Evolutionary conservation across 2,888 invertebrate genomes (phyloP), one percentile per base, ranked within the genome.

Genomic region (Germaria angustata): DNA sequence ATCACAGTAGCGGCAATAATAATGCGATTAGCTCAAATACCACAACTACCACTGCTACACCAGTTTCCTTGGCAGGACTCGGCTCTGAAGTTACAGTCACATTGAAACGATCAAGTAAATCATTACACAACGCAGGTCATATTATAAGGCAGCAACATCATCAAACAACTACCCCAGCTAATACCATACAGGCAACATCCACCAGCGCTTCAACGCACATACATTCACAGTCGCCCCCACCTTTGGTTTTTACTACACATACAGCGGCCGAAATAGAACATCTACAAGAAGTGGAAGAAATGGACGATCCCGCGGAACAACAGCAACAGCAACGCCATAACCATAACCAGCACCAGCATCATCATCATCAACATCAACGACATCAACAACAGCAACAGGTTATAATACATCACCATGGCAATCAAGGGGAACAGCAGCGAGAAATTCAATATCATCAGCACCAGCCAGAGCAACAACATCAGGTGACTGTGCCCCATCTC

Each of bases 61-160:
- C 90, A 36, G 88, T 89, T 55, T 88, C 90, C 24, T 89, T 89
- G 80, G 89, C 89, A 76, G 89, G 90, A 49, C 86, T 89, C 22
- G 89, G 89, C 85, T 89, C 89, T 81, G 89, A 89, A 86, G 90
- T 89, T 86, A 89, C 89, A 24, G 89, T 89, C 61, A 89, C 89
- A 2, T 55, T 89, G 84, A 89, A 89, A 84, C 89, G 89, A 65
- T 86, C 86, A 51, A 82, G 80, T 73, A 85, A 84, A 86, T 88
- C 85, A 85, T 76, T 55, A 20, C 71, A 81, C 4, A 77, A 81
- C 66, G 89, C 89, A 86, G 89, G 89, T 89, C 89, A 89, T 89
- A 89, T 89, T 88, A 89, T 89, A 85, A 86, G 89, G 59, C 81
- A 85, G 68, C 84, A 85, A 65, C 87, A 84, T 81, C 87, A 84